Percentiles rank a stretch among this genome's conserved stretches.
Evolutionary conservation across 2,113 vertebrate species (phyloP).

Genomic region (Lucifuga dentata): DNA sequence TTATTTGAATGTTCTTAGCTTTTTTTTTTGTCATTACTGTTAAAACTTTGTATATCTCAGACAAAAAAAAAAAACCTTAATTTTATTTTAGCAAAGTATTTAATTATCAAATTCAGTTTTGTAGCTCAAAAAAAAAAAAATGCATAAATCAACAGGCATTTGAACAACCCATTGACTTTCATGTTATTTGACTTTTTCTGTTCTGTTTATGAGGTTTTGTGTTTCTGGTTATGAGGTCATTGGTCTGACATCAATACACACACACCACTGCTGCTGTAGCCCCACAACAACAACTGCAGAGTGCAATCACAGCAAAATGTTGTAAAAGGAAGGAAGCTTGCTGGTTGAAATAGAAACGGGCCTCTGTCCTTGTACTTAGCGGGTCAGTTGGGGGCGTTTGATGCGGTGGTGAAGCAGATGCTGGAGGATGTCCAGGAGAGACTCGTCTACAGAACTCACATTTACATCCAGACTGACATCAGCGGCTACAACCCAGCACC

Average conservation of each 20-base stretch:
- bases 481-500: conserved; percentile 94
- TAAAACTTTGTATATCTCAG: no score
- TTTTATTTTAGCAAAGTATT: no score
- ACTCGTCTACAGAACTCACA: conserved; percentile 95
- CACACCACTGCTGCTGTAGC: conserved; percentile 6
- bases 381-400: conserved; percentile 92
- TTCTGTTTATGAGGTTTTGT: neutral
- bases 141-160: no score
- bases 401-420: conserved; percentile 95
- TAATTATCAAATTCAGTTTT: no score
- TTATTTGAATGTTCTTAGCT: no score
- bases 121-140: no score
- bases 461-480: conserved; percentile 98
- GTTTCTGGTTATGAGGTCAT: neutral
- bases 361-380: conserved; percentile 73
- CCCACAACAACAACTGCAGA: neutral
- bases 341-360: conserved; percentile 22
- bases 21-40: no score
- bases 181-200: neutral
- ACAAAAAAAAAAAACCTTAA: no score
- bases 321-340: neutral
- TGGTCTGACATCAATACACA: neutral
- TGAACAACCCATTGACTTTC: no score
- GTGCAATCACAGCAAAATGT: conserved; percentile 9
- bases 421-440: conserved; percentile 97